Percentiles rank a stretch among this genome's conserved stretches.
Evolutionary conservation across 2,888 invertebrate genomes (phyloP).

Genomic region (Agrilus cyanescens): DNA sequence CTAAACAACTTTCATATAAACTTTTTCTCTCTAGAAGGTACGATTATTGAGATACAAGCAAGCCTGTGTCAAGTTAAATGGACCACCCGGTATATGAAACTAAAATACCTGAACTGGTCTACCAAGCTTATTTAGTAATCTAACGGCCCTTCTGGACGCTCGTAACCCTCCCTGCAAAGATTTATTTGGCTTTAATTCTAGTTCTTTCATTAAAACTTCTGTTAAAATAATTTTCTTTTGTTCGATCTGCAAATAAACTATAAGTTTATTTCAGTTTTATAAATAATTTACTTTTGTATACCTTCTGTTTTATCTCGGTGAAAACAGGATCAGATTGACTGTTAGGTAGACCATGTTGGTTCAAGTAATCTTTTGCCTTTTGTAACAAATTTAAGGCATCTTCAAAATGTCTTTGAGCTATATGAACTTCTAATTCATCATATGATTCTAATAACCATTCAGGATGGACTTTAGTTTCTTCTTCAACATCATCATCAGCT

Average conservation of each 20-base stretch:
- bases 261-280: neutral
- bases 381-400: conserved; percentile 77
- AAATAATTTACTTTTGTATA: conserved; percentile 18
- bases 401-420: conserved; percentile 92
- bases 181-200: conserved; percentile 82
- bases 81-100: no score
- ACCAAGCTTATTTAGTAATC: conserved; percentile 68
- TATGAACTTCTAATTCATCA: conserved; percentile 88
- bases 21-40: no score
- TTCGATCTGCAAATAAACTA: conserved; percentile 42
- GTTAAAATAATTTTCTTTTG: conserved; percentile 63
- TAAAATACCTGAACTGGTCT: conserved; percentile 45
- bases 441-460: conserved; percentile 86
- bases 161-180: conserved; percentile 82
- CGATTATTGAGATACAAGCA: no score
- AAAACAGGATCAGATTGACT: conserved; percentile 35
- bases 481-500: conserved; percentile 36
- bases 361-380: conserved; percentile 46
- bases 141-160: conserved; percentile 72
- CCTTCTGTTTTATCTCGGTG: conserved; percentile 39
- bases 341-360: conserved; percentile 24
- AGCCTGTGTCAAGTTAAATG: no score
- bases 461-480: conserved; percentile 39
- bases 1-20: no score
- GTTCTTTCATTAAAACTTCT: conserved; percentile 78